Base-by-base conservation (phyloP, 2,797 vertebrate genomes). In the Microctenopoma steveboyesi region DNA sequence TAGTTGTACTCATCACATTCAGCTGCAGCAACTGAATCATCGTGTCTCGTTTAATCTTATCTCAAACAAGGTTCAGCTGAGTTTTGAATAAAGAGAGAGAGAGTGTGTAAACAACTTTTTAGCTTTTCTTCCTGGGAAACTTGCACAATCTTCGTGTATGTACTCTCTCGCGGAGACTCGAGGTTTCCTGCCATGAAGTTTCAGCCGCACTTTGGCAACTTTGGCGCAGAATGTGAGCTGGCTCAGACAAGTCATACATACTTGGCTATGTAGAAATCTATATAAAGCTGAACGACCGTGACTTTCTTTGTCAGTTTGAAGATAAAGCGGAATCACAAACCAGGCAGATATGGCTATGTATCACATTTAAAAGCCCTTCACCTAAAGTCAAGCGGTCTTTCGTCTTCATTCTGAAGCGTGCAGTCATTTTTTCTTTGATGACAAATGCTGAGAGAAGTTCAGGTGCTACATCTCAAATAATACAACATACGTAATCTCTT, bases 391-490 rank as follows among this genome's bases (percentile, higher is more conserved):
- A 45, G 71, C 37, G 40, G 39, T 33, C 58, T 27, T 62, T 59
- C 61, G 61, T 71, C 54, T 42, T 69, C 43, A 7, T 73, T 67
- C 59, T 47, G 30, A 77, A 50, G 33, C 81, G 64, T 39, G 10
- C 60, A 16, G 28, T 71, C 49, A 6, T 43, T 15, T 86, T 72
- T 83, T 51, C 50, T 82, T 72, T 70, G 55, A 62, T 33, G 55
- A 74, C 65, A 49, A 84, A 85, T 48, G 66, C 71, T 74, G 76
- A 84, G 79, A 86, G 82, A 88, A 73, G 78, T 86, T 79, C 93
- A 54, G 95, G 96, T 96, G 95, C 95, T 96, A 95, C 93, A 79
- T 70, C 92, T 81, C 67, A 91, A 92, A 92, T 84, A 59, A 91
- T 92, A 92, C 93, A 94, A 89, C 73, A 62, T 60, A 90, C 57